These are phyloP conservation scores for Empidonax traillii DNA, from an alignment of 2,113 vertebrate genomes.

Conservation along the genomic window DNA sequence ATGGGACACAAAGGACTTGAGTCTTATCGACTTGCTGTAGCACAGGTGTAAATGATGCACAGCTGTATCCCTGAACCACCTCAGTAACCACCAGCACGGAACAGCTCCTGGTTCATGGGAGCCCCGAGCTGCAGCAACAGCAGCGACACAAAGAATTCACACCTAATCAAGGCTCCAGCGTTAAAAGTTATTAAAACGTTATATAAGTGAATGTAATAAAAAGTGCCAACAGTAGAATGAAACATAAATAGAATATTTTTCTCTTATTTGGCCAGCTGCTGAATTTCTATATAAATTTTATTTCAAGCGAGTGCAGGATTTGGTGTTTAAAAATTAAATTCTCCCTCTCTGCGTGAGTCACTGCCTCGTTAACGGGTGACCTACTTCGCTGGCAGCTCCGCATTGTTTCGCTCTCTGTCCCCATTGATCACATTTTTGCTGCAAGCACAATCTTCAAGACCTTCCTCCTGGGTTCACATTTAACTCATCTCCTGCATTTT, in stretches of 20 bases:
- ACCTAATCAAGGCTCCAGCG: neutral
- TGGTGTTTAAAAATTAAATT: slow-evolving; percentile 46
- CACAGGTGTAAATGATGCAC: neutral
- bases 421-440: slow-evolving; percentile 68
- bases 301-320: neutral
- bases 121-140: neutral
- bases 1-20: neutral
- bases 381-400: slow-evolving; percentile 56
- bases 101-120: neutral
- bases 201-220: neutral
- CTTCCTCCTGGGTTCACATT: slow-evolving; percentile 59
- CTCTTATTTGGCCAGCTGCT: neutral
- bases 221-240: neutral
- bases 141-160: neutral
- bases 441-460: slow-evolving; percentile 48
- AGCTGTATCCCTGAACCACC: neutral
- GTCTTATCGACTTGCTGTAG: neutral
- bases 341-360: neutral
- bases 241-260: neutral
- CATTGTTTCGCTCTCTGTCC: slow-evolving; percentile 41
- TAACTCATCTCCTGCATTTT: slow-evolving; percentile 54
- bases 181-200: neutral
- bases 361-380: slow-evolving; percentile 60
- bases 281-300: neutral
- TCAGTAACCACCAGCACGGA: accelerated